Evolutionary conservation across 2,797 vertebrate genomes (phyloP), one percentile per base, ranked within the genome.

Genomic region (Carduelis carduelis): DNA sequence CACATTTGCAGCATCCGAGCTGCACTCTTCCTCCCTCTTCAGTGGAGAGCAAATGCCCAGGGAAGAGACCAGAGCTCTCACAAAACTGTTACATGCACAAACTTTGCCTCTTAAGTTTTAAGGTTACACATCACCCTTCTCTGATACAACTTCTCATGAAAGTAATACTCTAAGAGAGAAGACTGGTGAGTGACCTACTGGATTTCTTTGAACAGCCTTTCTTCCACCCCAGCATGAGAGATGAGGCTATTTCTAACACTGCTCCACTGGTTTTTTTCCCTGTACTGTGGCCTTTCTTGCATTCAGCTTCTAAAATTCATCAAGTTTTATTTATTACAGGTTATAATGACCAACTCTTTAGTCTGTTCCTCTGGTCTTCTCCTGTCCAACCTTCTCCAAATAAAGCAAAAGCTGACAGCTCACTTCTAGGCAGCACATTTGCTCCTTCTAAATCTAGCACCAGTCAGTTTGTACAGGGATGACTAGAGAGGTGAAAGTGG

Each of bases 251-350:
- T 79, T 47, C 56, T 41, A 80, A 49, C 13, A 37, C 7, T 2
- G 2, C 9, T 11, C 21, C 32, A 32, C 0, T 41, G 20, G 6
- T 2, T 4, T 55, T 5, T 52, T 41, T 15, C 4, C 41, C n/a
- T 61, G 21, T 24, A 56, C 4, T 35, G 19, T 0, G 2, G 24
- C n/a, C 41, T 77, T 74, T 56, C 63, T 39, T 22, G 23, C 26
- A 44, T 52, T 75, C 49, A 60, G 34, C 65, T 92, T 83, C 55
- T 74, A 79, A 87, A 88, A 53, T 46, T 63, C 18, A 66, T 11
- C 6, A 41, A 27, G 17, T 24, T 82, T 39, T 66, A 76, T 12
- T 68, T 66, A 43, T 71, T 32, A 71, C 4, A 13, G 35, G 6
- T 34, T 17, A 71, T 32, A 71, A 64, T 2, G 22, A 69, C 22